These are phyloP conservation scores for Rostratula benghalensis DNA, from an alignment of 2,113 vertebrate species.

Conservation along the genomic window DNA sequence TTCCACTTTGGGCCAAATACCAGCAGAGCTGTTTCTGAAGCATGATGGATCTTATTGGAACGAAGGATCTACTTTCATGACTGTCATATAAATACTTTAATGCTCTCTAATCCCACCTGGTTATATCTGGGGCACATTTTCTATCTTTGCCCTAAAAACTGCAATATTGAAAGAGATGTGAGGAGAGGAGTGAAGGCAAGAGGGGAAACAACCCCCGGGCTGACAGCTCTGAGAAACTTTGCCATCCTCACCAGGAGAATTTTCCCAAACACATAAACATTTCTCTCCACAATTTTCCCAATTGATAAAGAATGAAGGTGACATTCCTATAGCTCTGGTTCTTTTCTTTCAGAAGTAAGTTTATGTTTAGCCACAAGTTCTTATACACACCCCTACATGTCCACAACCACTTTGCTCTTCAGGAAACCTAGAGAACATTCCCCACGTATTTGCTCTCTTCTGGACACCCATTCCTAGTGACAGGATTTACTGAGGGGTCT, in stretches of 20 bases:
- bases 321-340: not conserved
- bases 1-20: not conserved
- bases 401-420: not conserved
- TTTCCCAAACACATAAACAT: not conserved
- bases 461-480: accelerated
- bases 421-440: accelerated
- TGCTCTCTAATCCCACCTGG: not conserved
- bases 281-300: not conserved
- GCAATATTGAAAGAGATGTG: not conserved
- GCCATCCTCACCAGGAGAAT: not conserved
- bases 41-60: not conserved
- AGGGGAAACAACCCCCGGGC: not conserved
- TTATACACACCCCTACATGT: accelerated
- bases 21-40: not conserved
- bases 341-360: not conserved
- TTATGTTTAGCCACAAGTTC: not conserved
- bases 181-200: not conserved
- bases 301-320: not conserved
- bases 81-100: not conserved
- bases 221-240: not conserved
- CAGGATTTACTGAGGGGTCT: not conserved
- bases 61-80: not conserved
- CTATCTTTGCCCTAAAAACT: not conserved
- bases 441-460: not conserved
- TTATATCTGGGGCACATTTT: not conserved